Conservation (phyloP, 1,140 invertebrate genomes). For the Gonioctena quinquepunctata region DNA sequence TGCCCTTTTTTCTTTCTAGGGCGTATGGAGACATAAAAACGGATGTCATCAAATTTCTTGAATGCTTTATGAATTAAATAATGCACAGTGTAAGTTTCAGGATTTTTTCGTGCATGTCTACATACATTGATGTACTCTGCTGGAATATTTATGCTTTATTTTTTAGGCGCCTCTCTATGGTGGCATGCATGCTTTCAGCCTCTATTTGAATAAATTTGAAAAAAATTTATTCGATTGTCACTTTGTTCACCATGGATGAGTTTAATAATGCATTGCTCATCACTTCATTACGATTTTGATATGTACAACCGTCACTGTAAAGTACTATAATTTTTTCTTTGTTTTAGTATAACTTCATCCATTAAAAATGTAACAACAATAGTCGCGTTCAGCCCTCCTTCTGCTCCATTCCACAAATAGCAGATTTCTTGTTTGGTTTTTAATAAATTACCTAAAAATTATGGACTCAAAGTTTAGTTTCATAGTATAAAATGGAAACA, state of each 20-base stretch:
- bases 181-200: conserved; percentile 12
- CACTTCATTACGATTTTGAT: background rate
- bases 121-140: conserved; percentile 3
- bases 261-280: conserved; percentile 21
- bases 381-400: conserved; percentile 7
- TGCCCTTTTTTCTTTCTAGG: conserved; percentile 12
- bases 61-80: conserved; percentile 13
- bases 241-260: background rate
- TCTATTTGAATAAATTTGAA: conserved; percentile 14
- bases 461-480: conserved; percentile 12
- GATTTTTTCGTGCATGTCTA: conserved; percentile 9
- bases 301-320: conserved; percentile 5
- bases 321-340: background rate
- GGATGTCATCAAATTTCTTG: conserved; percentile 11
- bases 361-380: background rate
- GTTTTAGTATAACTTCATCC: background rate
- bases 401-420: conserved; percentile 12
- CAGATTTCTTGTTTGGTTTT: background rate
- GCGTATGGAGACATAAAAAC: conserved; percentile 10
- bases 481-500: conserved; percentile 6
- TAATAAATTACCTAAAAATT: conserved; percentile 11
- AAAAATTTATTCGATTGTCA: conserved; percentile 12
- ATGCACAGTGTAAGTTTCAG: conserved; percentile 2
- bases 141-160: conserved; percentile 2
- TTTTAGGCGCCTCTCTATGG: conserved; percentile 6